Evolutionary conservation across 2,113 vertebrate species (phyloP).

Genomic region (Phasianus colchicus): DNA sequence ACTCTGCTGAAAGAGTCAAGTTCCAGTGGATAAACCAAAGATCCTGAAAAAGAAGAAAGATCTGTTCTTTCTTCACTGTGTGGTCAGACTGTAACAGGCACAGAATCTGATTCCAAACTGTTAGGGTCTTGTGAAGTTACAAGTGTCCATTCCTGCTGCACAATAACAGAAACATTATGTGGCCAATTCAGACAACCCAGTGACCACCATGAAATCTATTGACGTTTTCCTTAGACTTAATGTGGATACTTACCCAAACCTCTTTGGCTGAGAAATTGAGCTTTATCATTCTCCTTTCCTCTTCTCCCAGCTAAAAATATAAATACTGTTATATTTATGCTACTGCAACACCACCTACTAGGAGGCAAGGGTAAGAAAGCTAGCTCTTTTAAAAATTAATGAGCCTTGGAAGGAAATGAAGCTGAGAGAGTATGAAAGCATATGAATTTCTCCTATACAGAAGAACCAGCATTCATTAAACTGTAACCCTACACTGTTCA

Average conservation of each 20-base stretch:
- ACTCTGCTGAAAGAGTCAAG: not conserved
- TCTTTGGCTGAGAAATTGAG: constrained; percentile 29
- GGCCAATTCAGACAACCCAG: constrained; percentile 6
- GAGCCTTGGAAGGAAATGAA: constrained; percentile 73
- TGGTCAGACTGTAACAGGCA: not conserved
- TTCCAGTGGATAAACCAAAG: not conserved
- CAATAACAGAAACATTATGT: constrained; percentile 2
- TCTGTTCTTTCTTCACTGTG: not conserved
- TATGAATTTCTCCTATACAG: constrained; percentile 62
- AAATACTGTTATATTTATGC: constrained; percentile 58
- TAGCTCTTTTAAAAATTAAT: constrained; percentile 73
- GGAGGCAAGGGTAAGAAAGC: constrained; percentile 66
- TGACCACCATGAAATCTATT: constrained; percentile 35
- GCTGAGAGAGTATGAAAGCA: constrained; percentile 69
- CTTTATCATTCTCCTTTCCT: constrained; percentile 55
- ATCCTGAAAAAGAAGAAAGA: not conserved
- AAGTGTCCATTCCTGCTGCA: not conserved
- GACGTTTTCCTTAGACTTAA: constrained; percentile 2
- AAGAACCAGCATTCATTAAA: constrained; percentile 67
- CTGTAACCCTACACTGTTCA: constrained; percentile 61
- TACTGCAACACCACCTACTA: constrained; percentile 69
- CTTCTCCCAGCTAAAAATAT: constrained; percentile 49
- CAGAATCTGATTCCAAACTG: constrained; percentile 7
- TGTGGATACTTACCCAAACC: constrained; percentile 49
- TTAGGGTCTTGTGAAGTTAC: not conserved